Evolutionary conservation across 2,113 vertebrate species (phyloP).

Genomic region (Scomber scombrus): DNA sequence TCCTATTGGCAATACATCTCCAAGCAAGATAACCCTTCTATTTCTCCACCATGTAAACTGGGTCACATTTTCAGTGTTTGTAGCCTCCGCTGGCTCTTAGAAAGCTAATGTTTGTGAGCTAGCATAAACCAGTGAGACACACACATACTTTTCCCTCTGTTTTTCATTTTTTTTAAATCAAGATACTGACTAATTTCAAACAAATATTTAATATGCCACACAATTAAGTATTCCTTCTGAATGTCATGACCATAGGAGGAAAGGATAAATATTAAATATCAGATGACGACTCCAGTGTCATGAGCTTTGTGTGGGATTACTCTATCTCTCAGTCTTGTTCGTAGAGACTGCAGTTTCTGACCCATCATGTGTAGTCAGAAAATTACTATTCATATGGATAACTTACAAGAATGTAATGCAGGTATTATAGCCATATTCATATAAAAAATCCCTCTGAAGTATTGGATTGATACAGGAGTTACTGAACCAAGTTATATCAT

Average conservation of each 20-base stretch:
- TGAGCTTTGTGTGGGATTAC: not conserved
- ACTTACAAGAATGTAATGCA: constrained; percentile 48
- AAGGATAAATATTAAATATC: not conserved
- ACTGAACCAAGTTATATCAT: no score
- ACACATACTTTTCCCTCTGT: not conserved
- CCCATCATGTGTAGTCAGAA: constrained; percentile 33
- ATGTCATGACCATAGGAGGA: not conserved
- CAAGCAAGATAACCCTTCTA: constrained; percentile 26
- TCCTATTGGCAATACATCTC: constrained; percentile 23
- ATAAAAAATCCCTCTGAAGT: constrained; percentile 29
- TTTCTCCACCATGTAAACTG: constrained; percentile 38
- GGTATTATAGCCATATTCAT: constrained; percentile 44
- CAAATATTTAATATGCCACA: constrained; percentile 11
- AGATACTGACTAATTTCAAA: not conserved
- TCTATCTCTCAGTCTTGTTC: not conserved
- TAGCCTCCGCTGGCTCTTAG: constrained; percentile 25
- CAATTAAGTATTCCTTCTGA: not conserved
- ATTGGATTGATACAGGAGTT: constrained; percentile 18
- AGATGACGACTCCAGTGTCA: not conserved
- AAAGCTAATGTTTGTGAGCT: constrained; percentile 29
- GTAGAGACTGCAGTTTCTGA: constrained; percentile 18
- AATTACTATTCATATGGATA: constrained; percentile 42
- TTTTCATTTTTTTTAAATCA: not conserved
- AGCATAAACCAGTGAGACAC: not conserved
- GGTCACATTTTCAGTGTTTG: constrained; percentile 40